Evolutionary conservation across 37 sponge, comb jelly and placozoan species (phyloP).

Genomic region (Halisarca cf. caerulea): DNA sequence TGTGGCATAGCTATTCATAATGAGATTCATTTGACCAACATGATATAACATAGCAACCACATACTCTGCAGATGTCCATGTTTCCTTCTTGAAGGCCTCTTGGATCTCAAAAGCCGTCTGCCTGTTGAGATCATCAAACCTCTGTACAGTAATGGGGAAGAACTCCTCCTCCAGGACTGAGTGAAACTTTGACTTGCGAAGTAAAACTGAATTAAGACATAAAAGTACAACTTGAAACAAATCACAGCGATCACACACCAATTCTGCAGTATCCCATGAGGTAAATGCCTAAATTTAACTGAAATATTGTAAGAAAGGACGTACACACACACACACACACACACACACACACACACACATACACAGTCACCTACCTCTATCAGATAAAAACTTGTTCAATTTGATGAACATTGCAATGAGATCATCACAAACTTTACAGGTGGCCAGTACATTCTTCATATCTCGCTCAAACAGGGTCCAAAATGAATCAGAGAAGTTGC

Average conservation of each 20-base stretch:
- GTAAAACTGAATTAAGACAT: not conserved
- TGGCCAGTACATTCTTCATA: not conserved
- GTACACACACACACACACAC: too few relatives aligned
- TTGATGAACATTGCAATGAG: not conserved
- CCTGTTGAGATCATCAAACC: not conserved
- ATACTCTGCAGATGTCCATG: constrained; percentile 1
- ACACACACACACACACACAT: not conserved
- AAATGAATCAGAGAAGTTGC: not conserved
- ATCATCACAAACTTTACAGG: not conserved
- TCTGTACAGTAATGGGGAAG: constrained; percentile 2
- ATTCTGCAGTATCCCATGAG: too few relatives aligned
- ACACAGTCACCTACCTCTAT: not conserved
- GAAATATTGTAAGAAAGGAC: too few relatives aligned
- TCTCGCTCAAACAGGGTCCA: constrained; percentile 1
- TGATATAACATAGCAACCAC: not conserved
- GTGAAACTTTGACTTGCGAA: not conserved
- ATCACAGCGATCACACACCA: too few relatives aligned
- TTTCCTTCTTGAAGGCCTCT: constrained; percentile 1
- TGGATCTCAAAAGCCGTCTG: not conserved
- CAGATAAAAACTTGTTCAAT: not conserved
- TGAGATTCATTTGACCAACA: too few relatives aligned
- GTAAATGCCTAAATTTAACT: too few relatives aligned
- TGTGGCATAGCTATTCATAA: too few relatives aligned
- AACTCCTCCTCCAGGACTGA: not conserved
- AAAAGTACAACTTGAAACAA: too few relatives aligned